These are phyloP conservation scores for Labeo calbasu DNA, from an alignment of 2,797 vertebrate genomes.

Conservation along the genomic window DNA sequence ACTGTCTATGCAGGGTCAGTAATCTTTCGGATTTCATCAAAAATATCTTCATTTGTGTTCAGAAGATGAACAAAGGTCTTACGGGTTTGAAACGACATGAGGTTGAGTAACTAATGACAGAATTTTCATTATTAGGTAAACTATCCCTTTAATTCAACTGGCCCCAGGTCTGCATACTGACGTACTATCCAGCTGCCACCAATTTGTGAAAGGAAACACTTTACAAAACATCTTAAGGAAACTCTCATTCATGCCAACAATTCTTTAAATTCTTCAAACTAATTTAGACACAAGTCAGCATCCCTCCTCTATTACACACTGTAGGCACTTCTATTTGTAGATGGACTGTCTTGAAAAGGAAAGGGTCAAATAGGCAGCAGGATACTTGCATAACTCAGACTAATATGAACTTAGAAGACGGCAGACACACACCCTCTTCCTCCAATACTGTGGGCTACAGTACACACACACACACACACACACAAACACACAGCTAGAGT, in stretches of 20 bases:
- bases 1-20: no score
- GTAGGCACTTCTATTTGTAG: background rate
- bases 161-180: background rate
- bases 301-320: background rate
- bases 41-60: no score
- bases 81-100: no score
- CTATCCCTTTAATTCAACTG: background rate
- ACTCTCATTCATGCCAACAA: background rate
- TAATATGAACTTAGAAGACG: background rate
- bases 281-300: background rate
- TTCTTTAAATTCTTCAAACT: slow-evolving; percentile 15
- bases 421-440: slow-evolving; percentile 26
- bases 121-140: no score
- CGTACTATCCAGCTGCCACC: background rate
- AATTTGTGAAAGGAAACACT: background rate
- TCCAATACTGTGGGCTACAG: slow-evolving; percentile 15
- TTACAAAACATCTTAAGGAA: background rate
- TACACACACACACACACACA: slow-evolving; percentile 22
- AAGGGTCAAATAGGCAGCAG: background rate
- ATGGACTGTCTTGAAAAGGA: background rate
- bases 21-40: no score
- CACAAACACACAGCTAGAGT: slow-evolving; percentile 59
- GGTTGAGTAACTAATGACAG: no score
- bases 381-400: slow-evolving; percentile 1
- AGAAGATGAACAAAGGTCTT: no score